A percentile compares a stretch with the other conserved stretches of the same genome.
Evolutionary conservation across 2,888 invertebrate species (phyloP).

Genomic region (Acanthoscelides obtectus): DNA sequence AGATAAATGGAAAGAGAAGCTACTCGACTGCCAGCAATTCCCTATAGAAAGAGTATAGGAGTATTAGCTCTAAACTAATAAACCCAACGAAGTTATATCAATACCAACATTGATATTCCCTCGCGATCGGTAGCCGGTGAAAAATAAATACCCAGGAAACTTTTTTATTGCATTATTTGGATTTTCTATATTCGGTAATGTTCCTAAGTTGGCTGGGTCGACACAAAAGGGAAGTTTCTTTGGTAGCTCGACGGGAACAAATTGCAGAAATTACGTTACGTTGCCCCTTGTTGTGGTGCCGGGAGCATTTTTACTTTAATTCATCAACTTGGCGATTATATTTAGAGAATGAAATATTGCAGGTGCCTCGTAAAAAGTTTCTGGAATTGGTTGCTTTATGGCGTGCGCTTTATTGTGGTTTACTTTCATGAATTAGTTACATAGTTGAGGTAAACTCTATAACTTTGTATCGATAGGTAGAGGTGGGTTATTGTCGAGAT

Average conservation of each 20-base stretch:
- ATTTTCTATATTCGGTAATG: neutral
- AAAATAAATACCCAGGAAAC: neutral
- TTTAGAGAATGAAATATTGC: neutral
- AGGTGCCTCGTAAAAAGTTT: neutral
- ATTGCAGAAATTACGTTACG: constrained; percentile 3
- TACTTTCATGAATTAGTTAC: neutral
- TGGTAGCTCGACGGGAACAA: constrained; percentile 1
- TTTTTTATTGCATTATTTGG: neutral
- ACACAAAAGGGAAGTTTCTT: neutral
- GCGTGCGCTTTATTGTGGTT: neutral
- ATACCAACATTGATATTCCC: neutral
- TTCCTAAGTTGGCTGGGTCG: neutral
- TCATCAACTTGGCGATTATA: constrained; percentile 1
- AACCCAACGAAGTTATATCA: neutral
- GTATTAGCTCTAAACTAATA: neutral
- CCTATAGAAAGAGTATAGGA: neutral
- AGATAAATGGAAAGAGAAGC: neutral
- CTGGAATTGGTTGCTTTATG: neutral
- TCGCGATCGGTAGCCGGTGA: neutral
- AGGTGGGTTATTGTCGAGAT: too few species aligned
- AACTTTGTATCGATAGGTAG: too few species aligned
- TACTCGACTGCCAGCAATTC: neutral
- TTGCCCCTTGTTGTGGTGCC: neutral
- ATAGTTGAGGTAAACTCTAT: too few species aligned
- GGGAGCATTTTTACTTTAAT: constrained; percentile 3